Evolutionary conservation across 2,113 vertebrate species (phyloP).

Genomic region (Dissostichus mawsoni): DNA sequence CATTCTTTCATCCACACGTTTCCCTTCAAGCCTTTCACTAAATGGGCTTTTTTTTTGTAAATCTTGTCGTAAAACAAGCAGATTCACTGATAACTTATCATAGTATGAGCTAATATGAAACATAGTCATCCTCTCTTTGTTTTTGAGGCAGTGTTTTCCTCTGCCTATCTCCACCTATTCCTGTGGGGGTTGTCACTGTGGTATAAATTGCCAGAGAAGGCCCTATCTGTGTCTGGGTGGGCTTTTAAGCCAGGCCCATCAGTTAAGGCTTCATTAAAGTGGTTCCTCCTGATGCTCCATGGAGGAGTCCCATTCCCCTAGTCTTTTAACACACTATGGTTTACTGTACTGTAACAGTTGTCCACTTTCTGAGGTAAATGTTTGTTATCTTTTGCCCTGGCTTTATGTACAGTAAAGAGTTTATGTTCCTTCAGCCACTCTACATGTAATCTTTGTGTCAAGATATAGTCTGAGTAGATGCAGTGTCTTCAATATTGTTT

Average conservation of each 20-base stretch:
- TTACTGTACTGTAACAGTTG: conserved; percentile 61
- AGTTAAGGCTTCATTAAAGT: conserved; percentile 85
- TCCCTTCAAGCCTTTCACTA: conserved; percentile 13
- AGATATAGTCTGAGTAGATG: conserved; percentile 67
- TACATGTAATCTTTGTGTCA: conserved; percentile 70
- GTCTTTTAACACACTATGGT: conserved; percentile 71
- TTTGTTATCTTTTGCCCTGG: conserved; percentile 71
- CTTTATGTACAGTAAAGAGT: conserved; percentile 59
- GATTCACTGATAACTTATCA: conserved; percentile 38
- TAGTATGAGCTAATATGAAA: conserved; percentile 13
- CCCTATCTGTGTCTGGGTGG: conserved; percentile 78
- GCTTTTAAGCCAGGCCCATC: conserved; percentile 82
- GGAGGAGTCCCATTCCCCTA: conserved; percentile 55
- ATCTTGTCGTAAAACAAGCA: conserved; percentile 35
- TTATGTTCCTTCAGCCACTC: conserved; percentile 41
- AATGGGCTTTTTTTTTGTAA: conserved; percentile 30
- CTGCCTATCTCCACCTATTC: conserved; percentile 34
- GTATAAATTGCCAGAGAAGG: conserved; percentile 72
- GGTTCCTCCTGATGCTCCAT: conserved; percentile 62
- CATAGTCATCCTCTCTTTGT: conserved; percentile 25
- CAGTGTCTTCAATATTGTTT: conserved; percentile 49
- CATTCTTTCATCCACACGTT: conserved; percentile 29
- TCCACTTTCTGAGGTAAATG: conserved; percentile 72
- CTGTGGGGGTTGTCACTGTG: conserved; percentile 57
- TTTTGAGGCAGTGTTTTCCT: conserved; percentile 35